Percentiles rank a stretch among this genome's conserved stretches.
Evolutionary conservation across 2,888 invertebrate species (phyloP).

Genomic region (Apodemia zela): DNA sequence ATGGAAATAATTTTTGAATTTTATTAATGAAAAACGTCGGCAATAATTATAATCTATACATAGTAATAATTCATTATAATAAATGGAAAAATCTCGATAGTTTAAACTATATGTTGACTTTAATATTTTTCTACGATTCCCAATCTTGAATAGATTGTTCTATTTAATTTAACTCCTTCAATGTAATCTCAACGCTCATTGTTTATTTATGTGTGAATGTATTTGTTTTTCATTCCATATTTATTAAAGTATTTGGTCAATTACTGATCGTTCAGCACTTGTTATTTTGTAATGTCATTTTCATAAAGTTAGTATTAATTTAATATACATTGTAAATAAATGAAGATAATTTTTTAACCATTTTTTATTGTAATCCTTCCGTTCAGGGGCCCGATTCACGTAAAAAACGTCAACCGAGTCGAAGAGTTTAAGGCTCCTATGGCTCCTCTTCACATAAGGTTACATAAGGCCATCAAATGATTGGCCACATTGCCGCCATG

Average conservation of each 20-base stretch:
- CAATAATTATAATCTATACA: not conserved
- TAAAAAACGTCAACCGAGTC: no score
- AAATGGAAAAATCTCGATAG: not conserved
- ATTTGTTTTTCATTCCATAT: slow-evolving; percentile 22
- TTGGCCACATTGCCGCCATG: no score
- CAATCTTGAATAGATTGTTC: not conserved
- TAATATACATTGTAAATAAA: slow-evolving; percentile 53
- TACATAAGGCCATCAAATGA: no score
- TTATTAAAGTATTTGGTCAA: slow-evolving; percentile 21
- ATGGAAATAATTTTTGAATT: no score
- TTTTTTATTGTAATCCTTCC: slow-evolving; percentile 24
- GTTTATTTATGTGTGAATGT: slow-evolving; percentile 20
- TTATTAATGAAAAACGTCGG: no score
- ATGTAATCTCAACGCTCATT: slow-evolving; percentile 16
- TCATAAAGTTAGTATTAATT: slow-evolving; percentile 15
- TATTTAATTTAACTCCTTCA: not conserved
- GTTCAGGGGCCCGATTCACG: no score
- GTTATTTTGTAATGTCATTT: slow-evolving; percentile 23
- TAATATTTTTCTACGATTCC: slow-evolving; percentile 2
- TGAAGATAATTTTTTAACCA: slow-evolving; percentile 38
- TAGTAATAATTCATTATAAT: not conserved
- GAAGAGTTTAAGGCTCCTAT: no score
- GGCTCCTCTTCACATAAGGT: no score
- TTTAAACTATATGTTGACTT: slow-evolving; percentile 1
- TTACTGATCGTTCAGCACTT: slow-evolving; percentile 17